Base-by-base conservation (phyloP, 1,140 invertebrate genomes). In the Frieseomelitta varia region DNA sequence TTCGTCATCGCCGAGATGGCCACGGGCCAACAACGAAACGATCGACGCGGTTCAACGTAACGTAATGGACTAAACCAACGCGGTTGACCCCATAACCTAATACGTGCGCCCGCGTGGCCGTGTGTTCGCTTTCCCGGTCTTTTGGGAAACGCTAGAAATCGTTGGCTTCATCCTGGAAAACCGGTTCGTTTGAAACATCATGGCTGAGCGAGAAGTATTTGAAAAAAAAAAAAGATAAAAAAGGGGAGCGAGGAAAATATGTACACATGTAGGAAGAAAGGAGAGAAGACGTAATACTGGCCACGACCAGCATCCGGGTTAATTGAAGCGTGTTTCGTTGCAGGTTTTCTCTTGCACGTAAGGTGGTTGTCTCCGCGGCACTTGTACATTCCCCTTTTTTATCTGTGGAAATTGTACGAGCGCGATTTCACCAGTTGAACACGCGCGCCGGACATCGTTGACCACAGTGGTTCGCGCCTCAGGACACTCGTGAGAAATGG, bases 41-140 rank as follows among this genome's bases (percentile, higher is more conserved):
- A 74, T 61, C 81, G 74, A n/a, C 56, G 27, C 4, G 4, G n/a
- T 69, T 65, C 68, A 24, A 34, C 10, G 63, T 55, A 79, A 75
- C 61, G 47, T 86, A 79, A 86, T 74, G 58, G 69, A 84, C 71
- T n/a, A 27, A 72, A 72, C 24, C 77, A 51, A 78, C 47, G 76
- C 72, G 76, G 77, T 58, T 80, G 85, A 87, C 85, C 85, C 53
- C 63, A 55, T 87, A n/a, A 85, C 85, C 85, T 34, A 71, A 80
- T 80, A 87, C 76, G 72, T 76, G 82, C 27, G 21, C 21, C 55
- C 68, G 24, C 17, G 15, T 14, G 30, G 30, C 30, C 30, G 30
- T 30, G 51, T 53, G 39, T 58, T 55, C 75, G 24, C 17, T 47
- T n/a, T 65, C 55, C 68, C 68, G 74, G 30, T 6, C 53, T 27